These are phyloP conservation scores for Scrobipalpa costella DNA, from an alignment of 2,888 invertebrate genomes.

Conservation along the genomic window DNA sequence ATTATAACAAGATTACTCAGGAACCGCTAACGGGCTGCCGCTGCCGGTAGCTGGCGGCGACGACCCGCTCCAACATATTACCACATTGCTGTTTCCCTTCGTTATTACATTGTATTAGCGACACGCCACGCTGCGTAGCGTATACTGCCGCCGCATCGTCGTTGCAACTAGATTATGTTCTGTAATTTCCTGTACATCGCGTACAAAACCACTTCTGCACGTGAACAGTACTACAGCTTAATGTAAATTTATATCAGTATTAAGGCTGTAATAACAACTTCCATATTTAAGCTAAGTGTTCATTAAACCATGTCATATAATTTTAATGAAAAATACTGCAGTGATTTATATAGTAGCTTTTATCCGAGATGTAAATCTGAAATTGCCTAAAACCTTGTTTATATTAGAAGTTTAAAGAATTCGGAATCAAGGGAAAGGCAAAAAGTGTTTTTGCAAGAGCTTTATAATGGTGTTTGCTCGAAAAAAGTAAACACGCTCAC, in stretches of 20 bases:
- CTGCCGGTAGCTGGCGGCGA: constrained; percentile 30
- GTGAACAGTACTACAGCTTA: neutral
- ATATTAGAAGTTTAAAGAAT: neutral
- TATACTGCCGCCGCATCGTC: neutral
- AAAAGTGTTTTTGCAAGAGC: constrained; percentile 1
- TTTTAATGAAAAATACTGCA: constrained; percentile 3
- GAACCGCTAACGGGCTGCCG: constrained; percentile 52
- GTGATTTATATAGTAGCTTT: neutral
- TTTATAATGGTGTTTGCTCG: constrained; percentile 2
- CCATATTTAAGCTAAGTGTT: neutral
- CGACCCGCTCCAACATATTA: constrained; percentile 21
- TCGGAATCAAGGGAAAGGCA: neutral
- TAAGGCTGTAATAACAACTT: neutral
- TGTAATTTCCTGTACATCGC: constrained; percentile 16
- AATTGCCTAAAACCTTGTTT: neutral
- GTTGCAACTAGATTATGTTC: constrained; percentile 10
- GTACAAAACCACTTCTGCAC: constrained; percentile 5
- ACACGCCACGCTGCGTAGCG: constrained; percentile 12
- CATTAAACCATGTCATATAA: neutral
- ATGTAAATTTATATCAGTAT: neutral
- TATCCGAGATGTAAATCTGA: neutral
- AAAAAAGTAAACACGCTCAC: constrained; percentile 8
- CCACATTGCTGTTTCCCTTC: constrained; percentile 14
- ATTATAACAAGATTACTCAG: constrained; percentile 65
- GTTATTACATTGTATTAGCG: constrained; percentile 19